A percentile compares a stretch with the other conserved stretches of the same genome.
Evolutionary conservation across 2,888 invertebrate species (phyloP).

Genomic region (Gasteruption jaculator): DNA sequence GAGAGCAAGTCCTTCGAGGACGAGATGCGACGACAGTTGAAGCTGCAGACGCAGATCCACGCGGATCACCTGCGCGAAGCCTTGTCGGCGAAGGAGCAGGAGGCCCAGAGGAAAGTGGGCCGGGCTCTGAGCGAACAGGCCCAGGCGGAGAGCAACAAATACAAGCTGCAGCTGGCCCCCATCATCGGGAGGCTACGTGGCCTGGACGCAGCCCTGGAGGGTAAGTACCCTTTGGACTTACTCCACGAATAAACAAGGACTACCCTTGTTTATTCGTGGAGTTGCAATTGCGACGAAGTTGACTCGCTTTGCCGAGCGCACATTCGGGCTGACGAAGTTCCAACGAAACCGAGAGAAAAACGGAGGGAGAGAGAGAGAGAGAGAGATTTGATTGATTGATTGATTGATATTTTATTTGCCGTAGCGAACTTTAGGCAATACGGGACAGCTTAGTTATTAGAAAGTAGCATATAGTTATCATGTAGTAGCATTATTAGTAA

Average conservation of each 20-base stretch:
- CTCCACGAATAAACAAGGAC: too few relatives aligned
- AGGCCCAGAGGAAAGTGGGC: conserved; percentile 53
- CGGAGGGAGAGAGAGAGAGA: too few relatives aligned
- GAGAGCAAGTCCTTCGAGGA: conserved; percentile 61
- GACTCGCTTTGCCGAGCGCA: too few relatives aligned
- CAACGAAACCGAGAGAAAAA: too few relatives aligned
- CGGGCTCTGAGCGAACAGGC: conserved; percentile 65
- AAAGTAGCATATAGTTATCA: too few relatives aligned
- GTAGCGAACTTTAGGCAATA: too few relatives aligned
- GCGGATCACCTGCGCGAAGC: conserved; percentile 75
- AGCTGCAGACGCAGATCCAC: conserved; percentile 82
- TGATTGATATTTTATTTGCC: too few relatives aligned
- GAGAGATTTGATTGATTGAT: too few relatives aligned
- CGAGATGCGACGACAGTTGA: conserved; percentile 72
- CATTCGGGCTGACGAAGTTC: too few relatives aligned
- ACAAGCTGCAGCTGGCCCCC: conserved; percentile 67
- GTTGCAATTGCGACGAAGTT: conserved; percentile 9
- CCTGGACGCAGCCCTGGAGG: conserved; percentile 71
- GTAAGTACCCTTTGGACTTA: conserved; percentile 50
- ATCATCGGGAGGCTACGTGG: conserved; percentile 73
- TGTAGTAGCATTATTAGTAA: too few relatives aligned
- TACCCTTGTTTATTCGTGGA: background rate
- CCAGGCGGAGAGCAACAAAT: conserved; percentile 63
- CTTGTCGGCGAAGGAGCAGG: conserved; percentile 59
- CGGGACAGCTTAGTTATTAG: too few relatives aligned